Conservation (phyloP, 2,888 invertebrate species). For the Tanytarsus gracilentus region DNA sequence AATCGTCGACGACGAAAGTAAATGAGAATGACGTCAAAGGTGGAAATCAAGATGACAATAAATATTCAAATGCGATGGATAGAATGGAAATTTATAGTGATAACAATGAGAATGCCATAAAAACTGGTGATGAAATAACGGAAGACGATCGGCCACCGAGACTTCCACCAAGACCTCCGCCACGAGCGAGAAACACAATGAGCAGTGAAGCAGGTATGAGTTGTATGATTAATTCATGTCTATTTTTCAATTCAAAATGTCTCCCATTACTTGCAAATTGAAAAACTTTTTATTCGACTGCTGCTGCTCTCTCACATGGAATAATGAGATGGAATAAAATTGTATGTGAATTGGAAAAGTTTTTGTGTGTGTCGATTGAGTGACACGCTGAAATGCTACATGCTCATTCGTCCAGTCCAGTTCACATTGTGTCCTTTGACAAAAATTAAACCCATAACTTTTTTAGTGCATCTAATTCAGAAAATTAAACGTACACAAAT, state of each 20-base stretch:
- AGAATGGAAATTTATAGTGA: conserved; percentile 38
- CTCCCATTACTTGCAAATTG: too few relatives aligned
- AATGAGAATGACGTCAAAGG: conserved; percentile 18
- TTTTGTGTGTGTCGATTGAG: conserved; percentile 2
- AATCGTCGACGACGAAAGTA: conserved; percentile 1
- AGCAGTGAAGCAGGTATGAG: conserved; percentile 26
- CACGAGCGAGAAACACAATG: conserved; percentile 32
- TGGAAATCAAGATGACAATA: conserved; percentile 32
- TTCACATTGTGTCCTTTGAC: too few relatives aligned
- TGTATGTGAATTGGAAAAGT: conserved; percentile 23
- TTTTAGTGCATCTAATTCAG: too few relatives aligned
- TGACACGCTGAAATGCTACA: neutral
- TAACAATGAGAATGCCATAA: conserved; percentile 36
- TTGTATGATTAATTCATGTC: conserved; percentile 28
- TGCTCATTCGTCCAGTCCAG: too few relatives aligned
- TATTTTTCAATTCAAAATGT: conserved; percentile 14
- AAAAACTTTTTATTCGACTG: conserved; percentile 16
- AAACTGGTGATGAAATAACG: conserved; percentile 34
- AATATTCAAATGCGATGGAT: conserved; percentile 36
- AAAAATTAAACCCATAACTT: too few relatives aligned
- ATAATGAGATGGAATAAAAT: neutral
- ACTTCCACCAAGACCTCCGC: conserved; percentile 41
- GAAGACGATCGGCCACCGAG: conserved; percentile 40
- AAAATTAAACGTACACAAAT: too few relatives aligned
- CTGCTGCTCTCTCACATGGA: neutral